Conservation (phyloP, 2,113 vertebrate genomes). For the Heloderma charlesbogerti region DNA sequence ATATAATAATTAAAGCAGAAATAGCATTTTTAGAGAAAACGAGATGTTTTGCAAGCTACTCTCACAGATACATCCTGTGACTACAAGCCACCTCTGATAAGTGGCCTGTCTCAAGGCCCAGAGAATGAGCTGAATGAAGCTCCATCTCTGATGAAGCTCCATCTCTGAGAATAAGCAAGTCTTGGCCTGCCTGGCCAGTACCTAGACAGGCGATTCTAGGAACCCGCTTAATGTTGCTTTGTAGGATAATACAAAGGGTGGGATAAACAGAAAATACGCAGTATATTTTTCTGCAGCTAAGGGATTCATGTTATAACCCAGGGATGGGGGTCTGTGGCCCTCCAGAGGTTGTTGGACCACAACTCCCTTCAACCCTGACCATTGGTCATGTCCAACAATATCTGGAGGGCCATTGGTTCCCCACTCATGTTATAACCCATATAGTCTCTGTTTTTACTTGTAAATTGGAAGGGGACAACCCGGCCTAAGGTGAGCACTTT, state of each 20-base stretch:
- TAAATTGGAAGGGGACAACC: no score
- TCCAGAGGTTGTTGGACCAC: no score
- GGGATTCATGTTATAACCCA: background rate
- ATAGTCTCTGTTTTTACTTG: background rate
- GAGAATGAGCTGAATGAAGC: background rate
- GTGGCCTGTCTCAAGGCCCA: background rate
- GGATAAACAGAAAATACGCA: background rate
- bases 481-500: background rate
- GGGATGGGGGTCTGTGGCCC: no score
- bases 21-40: background rate
- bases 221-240: background rate
- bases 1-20: background rate
- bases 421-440: background rate
- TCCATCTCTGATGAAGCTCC: no score
- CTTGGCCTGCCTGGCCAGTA: background rate
- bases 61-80: background rate
- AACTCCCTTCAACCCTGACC: no score
- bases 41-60: background rate
- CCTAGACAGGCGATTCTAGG: background rate
- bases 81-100: background rate
- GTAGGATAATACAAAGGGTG: no score
- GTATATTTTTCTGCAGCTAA: background rate
- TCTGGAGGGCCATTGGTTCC: no score
- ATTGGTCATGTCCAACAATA: no score
- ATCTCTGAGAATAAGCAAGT: background rate